These are phyloP conservation scores for Agrochola circellaris DNA, from an alignment of 2,888 invertebrate genomes.

Conservation along the genomic window DNA sequence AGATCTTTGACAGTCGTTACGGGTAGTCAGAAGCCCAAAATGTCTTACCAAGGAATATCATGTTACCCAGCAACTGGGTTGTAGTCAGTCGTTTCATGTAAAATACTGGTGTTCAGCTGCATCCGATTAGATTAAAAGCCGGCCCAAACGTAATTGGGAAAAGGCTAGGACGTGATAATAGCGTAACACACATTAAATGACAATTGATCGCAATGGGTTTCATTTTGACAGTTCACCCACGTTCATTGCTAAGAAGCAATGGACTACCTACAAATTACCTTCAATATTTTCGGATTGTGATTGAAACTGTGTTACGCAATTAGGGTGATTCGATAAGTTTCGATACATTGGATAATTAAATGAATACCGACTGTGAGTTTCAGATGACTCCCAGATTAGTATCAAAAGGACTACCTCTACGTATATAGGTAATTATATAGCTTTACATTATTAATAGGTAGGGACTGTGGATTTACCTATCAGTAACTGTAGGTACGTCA, in stretches of 20 bases:
- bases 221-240: no score
- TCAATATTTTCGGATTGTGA: no score
- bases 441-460: not conserved
- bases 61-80: not conserved
- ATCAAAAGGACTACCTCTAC: not conserved
- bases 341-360: not conserved
- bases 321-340: no score
- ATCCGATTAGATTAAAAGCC: not conserved
- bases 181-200: no score
- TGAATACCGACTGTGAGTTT: not conserved
- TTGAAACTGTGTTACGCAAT: no score
- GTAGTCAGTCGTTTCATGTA: not conserved
- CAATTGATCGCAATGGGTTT: no score
- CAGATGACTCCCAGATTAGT: not conserved
- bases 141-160: not conserved
- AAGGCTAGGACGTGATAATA: no score
- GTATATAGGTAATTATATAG: not conserved
- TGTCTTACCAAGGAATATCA: not conserved
- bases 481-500: not conserved
- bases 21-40: not conserved
- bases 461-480: not conserved
- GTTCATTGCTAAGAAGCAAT: no score
- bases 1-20: not conserved
- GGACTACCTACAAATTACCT: no score
- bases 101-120: not conserved